Evolutionary conservation across 30 jellyfish, hydroid and myxozoan species (phyloP).

Genomic region (Aurelia aurita): DNA sequence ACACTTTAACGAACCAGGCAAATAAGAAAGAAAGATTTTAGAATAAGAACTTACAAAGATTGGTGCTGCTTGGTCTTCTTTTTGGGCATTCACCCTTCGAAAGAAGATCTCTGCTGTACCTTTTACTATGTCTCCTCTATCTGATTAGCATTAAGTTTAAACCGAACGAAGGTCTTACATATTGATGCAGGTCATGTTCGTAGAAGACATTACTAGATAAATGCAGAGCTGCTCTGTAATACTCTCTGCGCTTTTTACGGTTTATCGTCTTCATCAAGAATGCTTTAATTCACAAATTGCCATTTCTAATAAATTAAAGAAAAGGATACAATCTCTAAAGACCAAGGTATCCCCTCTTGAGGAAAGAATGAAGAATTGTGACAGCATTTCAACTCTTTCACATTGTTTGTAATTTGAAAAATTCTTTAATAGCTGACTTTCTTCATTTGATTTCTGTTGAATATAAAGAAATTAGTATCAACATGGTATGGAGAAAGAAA

Average conservation of each 20-base stretch:
- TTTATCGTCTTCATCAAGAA: too few relatives aligned
- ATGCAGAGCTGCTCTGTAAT: too few relatives aligned
- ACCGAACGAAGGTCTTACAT: too few relatives aligned
- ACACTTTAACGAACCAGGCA: neutral
- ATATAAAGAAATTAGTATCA: too few relatives aligned
- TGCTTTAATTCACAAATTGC: neutral
- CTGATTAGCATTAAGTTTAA: constrained; percentile 3
- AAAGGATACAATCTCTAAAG: constrained; percentile 88
- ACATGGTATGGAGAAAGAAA: too few relatives aligned
- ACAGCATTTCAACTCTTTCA: constrained; percentile 56
- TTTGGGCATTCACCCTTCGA: constrained; percentile 50
- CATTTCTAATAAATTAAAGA: neutral
- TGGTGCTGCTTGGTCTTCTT: constrained; percentile 67
- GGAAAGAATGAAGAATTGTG: constrained; percentile 91
- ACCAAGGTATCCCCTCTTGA: constrained; percentile 90
- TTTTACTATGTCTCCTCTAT: constrained; percentile 88
- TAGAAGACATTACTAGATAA: too few relatives aligned
- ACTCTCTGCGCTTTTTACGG: too few relatives aligned
- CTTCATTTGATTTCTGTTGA: too few relatives aligned
- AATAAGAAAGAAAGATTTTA: neutral
- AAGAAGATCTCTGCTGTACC: constrained; percentile 92
- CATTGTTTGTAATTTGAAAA: too few relatives aligned
- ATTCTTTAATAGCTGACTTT: too few relatives aligned
- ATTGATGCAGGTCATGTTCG: too few relatives aligned
- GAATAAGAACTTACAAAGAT: constrained; percentile 65